phyloP scores from a whole-genome alignment of 2,888 invertebrate species.

The Steinernema carpocapsae region DNA sequence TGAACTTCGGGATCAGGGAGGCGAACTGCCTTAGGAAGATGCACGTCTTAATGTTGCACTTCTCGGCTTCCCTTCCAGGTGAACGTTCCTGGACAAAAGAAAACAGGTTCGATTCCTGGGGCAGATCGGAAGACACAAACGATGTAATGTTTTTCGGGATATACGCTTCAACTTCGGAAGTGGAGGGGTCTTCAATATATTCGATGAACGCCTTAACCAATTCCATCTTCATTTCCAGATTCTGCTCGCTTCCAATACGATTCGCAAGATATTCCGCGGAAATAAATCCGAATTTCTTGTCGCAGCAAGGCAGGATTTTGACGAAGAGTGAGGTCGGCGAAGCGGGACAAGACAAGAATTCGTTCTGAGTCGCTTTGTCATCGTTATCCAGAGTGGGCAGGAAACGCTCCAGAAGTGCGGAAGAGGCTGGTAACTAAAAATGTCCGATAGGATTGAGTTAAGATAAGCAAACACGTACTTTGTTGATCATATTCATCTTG shows the following conservation, averaged over 20 bases:
- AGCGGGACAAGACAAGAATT: background rate
- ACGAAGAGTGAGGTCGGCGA: background rate
- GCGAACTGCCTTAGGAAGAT: background rate
- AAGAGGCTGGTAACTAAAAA: slow-evolving; percentile 2
- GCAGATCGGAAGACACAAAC: too few species aligned
- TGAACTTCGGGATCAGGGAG: background rate
- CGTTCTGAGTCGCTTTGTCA: background rate
- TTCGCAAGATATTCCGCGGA: background rate
- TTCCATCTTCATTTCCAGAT: background rate
- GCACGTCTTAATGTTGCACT: background rate
- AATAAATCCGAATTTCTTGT: background rate
- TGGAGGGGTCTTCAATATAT: background rate
- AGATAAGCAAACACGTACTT: too few species aligned
- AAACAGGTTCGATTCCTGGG: background rate
- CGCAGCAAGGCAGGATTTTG: background rate
- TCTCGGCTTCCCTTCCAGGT: too few species aligned
- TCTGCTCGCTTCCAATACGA: slow-evolving; percentile 4
- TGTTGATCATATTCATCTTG: background rate
- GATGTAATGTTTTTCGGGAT: too few species aligned
- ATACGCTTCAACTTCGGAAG: background rate
- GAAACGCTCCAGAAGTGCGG: slow-evolving; percentile 1
- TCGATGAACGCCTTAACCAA: background rate
- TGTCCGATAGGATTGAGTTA: too few species aligned
- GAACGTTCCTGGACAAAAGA: too few species aligned
- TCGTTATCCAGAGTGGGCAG: background rate